phyloP scores from a whole-genome alignment of 2,113 vertebrate genomes.

The Petroica traversi region DNA sequence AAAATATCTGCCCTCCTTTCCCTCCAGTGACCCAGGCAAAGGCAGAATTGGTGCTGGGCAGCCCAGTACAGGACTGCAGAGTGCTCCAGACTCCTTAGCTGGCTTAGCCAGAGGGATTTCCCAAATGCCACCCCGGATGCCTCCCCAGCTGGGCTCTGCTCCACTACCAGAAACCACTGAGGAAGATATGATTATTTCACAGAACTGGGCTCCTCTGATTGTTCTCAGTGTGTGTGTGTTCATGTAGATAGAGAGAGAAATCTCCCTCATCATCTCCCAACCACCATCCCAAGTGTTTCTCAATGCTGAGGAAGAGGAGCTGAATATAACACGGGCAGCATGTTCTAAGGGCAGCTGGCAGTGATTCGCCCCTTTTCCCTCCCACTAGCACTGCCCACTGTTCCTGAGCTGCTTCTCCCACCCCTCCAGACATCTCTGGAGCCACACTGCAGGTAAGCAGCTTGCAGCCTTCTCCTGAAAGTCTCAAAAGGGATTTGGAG shows the following conservation, averaged over 20 bases:
- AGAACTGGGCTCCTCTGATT: background rate
- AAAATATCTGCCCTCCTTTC: background rate
- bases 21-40: background rate
- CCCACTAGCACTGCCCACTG: background rate
- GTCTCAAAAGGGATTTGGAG: background rate
- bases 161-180: background rate
- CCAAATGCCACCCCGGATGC: background rate
- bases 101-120: background rate
- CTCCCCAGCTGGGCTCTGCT: background rate
- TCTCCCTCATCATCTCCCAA: background rate
- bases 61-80: background rate
- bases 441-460: background rate
- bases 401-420: background rate
- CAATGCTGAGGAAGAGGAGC: background rate
- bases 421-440: background rate
- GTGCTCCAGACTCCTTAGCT: background rate
- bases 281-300: background rate
- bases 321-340: accelerated
- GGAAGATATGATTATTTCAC: background rate
- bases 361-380: background rate
- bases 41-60: background rate
- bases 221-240: accelerated
- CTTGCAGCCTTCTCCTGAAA: background rate
- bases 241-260: background rate
- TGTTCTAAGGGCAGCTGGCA: background rate